These are phyloP conservation scores for Trichogramma evanescens DNA, from an alignment of 2,888 invertebrate species.

Conservation along the genomic window DNA sequence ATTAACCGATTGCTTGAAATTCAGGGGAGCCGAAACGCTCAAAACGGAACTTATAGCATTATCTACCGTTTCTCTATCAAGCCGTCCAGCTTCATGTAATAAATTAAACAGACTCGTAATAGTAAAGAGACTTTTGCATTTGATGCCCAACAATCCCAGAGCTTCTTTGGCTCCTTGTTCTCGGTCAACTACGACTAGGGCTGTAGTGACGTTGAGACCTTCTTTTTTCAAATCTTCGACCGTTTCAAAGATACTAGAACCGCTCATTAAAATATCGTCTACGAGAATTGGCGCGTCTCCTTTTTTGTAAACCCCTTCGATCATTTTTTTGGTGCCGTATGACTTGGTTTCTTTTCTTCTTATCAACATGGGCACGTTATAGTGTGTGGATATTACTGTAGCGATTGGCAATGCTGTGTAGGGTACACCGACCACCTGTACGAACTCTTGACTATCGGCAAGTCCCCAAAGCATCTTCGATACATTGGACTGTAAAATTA, in stretches of 20 bases:
- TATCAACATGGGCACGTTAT: conserved; percentile 79
- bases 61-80: conserved; percentile 55
- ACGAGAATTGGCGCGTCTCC: conserved; percentile 81
- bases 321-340: conserved; percentile 91
- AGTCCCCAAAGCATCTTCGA: no score
- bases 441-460: conserved; percentile 40
- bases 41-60: conserved; percentile 54
- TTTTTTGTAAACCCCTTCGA: conserved; percentile 77
- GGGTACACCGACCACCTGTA: conserved; percentile 86
- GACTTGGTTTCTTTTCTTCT: conserved; percentile 87
- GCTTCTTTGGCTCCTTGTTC: conserved; percentile 82
- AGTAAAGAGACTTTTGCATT: conserved; percentile 63
- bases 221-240: conserved; percentile 63
- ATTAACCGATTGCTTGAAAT: neutral
- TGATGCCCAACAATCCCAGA: conserved; percentile 62
- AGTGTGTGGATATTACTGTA: conserved; percentile 69
- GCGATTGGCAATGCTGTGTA: conserved; percentile 95
- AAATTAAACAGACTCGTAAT: conserved; percentile 59
- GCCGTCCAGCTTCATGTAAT: conserved; percentile 57
- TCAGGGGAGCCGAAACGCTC: conserved; percentile 48
- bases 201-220: conserved; percentile 64
- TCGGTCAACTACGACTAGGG: conserved; percentile 81
- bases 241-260: conserved; percentile 89
- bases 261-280: conserved; percentile 91
- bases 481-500: no score